Evolutionary conservation across 2,113 vertebrate species (phyloP).

Genomic region (Gymnobelideus leadbeateri): DNA sequence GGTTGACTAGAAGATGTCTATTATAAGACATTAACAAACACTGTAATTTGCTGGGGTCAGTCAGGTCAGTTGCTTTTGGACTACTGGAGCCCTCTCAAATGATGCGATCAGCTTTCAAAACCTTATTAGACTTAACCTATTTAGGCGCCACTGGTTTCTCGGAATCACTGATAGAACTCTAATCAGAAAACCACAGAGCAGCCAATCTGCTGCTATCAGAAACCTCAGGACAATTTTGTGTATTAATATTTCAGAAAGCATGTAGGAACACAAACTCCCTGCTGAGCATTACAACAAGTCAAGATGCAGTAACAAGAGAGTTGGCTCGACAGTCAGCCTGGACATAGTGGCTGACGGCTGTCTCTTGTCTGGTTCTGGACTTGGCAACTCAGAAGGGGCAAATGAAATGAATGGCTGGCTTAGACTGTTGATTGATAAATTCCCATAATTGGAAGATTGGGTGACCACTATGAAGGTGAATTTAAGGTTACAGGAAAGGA

Average conservation of each 20-base stretch:
- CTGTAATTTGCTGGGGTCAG: constrained; percentile 85
- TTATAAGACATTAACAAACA: constrained; percentile 86
- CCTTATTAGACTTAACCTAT: constrained; percentile 93
- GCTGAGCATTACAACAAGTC: constrained; percentile 86
- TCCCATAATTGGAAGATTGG: constrained; percentile 80
- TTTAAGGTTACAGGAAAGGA: constrained; percentile 78
- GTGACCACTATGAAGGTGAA: constrained; percentile 60
- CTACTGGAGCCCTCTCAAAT: constrained; percentile 84
- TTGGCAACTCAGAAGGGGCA: constrained; percentile 76
- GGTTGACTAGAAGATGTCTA: constrained; percentile 84
- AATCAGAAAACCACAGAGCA: constrained; percentile 90
- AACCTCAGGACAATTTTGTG: constrained; percentile 90
- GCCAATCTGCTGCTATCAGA: constrained; percentile 89
- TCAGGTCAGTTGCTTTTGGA: constrained; percentile 82
- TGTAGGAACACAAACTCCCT: constrained; percentile 85
- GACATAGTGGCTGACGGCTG: constrained; percentile 63
- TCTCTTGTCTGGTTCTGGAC: constrained; percentile 79
- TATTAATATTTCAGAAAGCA: constrained; percentile 95
- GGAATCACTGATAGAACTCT: constrained; percentile 88
- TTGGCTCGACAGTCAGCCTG: constrained; percentile 58
- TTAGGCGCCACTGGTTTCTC: constrained; percentile 91
- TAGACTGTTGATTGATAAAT: constrained; percentile 84
- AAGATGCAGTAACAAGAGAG: constrained; percentile 74
- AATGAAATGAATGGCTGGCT: constrained; percentile 81
- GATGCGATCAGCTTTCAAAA: constrained; percentile 93